These are phyloP conservation scores for Drosophila melanogaster DNA, from an alignment of 1,140 invertebrate species.

Conservation along the genomic window Release_6_plus_ISO1_MT NC_004354.4:4873001-4873500, in stretches of 20 bases:
- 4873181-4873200: constrained; percentile 80
- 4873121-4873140: constrained; percentile 26
- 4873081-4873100: constrained; percentile 1
- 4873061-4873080: constrained; percentile 60
- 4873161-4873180: constrained; percentile 49
- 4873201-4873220: constrained; percentile 38
- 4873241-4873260: neutral
- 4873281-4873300: neutral
- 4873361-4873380: no score
- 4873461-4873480: neutral
- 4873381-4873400: constrained; percentile 12
- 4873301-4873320: neutral
- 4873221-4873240: neutral
- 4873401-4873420: constrained; percentile 2
- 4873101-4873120: constrained; percentile 9
- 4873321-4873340: no score
- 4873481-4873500: no score
- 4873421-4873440: constrained; percentile 63
- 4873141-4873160: constrained; percentile 1
- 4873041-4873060: constrained; percentile 79
- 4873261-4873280: constrained; percentile 1
- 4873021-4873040: constrained; percentile 82
- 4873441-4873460: constrained; percentile 53
- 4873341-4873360: no score
- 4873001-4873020: constrained; percentile 50